Evolutionary conservation across 2,888 invertebrate genomes (phyloP).

Genomic region (Cephus sareptanus): DNA sequence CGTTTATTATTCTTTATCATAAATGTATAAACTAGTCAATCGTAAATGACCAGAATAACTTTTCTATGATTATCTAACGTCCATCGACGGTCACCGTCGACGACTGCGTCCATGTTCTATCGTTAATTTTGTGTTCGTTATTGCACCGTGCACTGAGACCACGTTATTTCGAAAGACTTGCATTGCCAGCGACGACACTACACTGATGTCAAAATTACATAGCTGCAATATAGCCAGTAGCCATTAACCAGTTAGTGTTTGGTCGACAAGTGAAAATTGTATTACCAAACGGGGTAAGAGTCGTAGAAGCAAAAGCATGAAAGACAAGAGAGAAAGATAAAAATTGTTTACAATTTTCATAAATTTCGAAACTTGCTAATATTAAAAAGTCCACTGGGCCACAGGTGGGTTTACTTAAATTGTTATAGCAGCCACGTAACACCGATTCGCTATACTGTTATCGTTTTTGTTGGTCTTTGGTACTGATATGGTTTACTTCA

Average conservation of each 20-base stretch:
- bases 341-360: neutral
- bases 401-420: neutral
- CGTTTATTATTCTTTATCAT: neutral
- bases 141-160: neutral
- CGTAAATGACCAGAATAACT: neutral
- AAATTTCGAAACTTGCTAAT: neutral
- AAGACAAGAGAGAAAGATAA: neutral
- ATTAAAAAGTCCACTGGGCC: neutral
- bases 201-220: neutral
- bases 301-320: neutral
- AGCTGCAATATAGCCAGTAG: neutral
- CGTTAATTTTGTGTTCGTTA: neutral
- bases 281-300: neutral
- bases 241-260: neutral
- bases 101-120: neutral
- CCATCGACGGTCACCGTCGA: neutral
- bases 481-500: neutral
- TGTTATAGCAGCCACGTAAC: neutral
- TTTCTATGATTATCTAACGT: neutral
- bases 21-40: neutral
- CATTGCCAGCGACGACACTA: neutral
- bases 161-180: neutral
- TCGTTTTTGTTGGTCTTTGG: neutral
- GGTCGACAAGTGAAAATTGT: neutral
- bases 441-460: neutral